phyloP scores from a whole-genome alignment of 2,888 invertebrate species.

The Auanema freiburgensis region DNA sequence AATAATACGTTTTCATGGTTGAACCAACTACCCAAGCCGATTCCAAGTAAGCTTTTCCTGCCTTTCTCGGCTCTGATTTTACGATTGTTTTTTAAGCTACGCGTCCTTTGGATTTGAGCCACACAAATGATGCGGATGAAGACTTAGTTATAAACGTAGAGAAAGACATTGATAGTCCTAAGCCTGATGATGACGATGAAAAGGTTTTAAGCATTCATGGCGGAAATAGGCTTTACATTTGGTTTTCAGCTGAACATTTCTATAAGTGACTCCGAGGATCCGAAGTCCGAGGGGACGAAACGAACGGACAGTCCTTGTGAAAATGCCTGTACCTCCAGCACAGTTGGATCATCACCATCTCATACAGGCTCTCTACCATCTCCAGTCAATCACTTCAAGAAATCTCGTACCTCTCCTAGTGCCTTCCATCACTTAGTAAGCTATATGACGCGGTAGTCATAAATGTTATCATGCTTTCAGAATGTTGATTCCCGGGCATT shows the following conservation, averaged over 20 bases:
- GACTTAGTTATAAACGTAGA: conserved; percentile 20
- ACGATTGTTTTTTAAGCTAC: conserved; percentile 10
- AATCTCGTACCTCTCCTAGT: conserved; percentile 11
- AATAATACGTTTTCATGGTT: conserved; percentile 19
- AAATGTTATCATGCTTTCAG: conserved; percentile 3
- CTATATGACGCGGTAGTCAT: neutral
- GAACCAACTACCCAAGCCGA: conserved; percentile 31
- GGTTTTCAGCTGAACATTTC: conserved; percentile 2
- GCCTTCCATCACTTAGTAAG: conserved; percentile 22
- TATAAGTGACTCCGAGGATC: conserved; percentile 14
- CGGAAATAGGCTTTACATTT: neutral
- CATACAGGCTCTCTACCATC: conserved; percentile 8
- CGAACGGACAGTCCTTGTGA: conserved; percentile 11
- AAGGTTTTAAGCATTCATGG: neutral
- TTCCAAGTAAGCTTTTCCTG: conserved; percentile 26
- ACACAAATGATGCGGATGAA: conserved; percentile 6
- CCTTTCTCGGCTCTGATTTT: neutral
- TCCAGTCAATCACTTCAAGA: conserved; percentile 19
- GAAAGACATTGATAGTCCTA: conserved; percentile 10
- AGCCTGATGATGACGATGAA: conserved; percentile 19
- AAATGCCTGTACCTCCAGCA: conserved; percentile 5
- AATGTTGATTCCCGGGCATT: conserved; percentile 19
- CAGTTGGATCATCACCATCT: conserved; percentile 7
- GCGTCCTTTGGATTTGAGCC: conserved; percentile 13
- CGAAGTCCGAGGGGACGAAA: conserved; percentile 16